Evolutionary conservation across 1,140 invertebrate species (phyloP), one percentile per base, ranked within the genome.

Genomic region (Saxidomus purpurata): DNA sequence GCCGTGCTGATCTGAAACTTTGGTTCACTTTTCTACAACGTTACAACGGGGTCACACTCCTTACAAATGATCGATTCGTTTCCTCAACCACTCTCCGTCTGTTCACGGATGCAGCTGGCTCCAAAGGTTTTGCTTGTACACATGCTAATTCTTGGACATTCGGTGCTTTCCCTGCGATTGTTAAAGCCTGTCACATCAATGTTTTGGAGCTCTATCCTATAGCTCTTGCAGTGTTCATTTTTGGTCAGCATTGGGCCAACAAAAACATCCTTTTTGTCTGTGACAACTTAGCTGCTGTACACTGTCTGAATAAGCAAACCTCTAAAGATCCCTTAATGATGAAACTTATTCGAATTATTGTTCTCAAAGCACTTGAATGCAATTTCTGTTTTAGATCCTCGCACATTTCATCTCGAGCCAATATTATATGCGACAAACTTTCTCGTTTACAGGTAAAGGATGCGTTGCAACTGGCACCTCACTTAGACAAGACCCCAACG

Each of bases 351-450:
- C 36, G 81, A 19, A 22, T 22, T 9, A 19, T 84, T 22, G 61
- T 84, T 0, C 28, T 69, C 11, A 34, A 49, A 4, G 13, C 47
- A 1, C 52, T 92, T 40, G 83, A 82, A 43, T 77, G 34, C 63
- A 92, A 92, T 49, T 88, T 89, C 77, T 43, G 90, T 19, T 55
- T 92, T 43, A 36, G 69, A 49, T 80, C 85, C 8, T 19, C 61
- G 15, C 89, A 92, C 38, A 88, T 92, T 47, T 61, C 71, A 6
- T 89, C 86, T 22, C 79, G 71, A 79, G 47, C 38, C 43, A 92
- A 90, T 71, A 31, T 81, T 43, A 61, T 87, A 71, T 43, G 63
- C 47, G 89, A 90, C n/a, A n/a, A n/a, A n/a, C n/a, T n/a, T n/a
- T n/a, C n/a, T n/a, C n/a, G n/a, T n/a, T n/a, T n/a, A n/a, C 80